Evolutionary conservation across 2,888 invertebrate genomes (phyloP).

Genomic region (Patella caerulea): DNA sequence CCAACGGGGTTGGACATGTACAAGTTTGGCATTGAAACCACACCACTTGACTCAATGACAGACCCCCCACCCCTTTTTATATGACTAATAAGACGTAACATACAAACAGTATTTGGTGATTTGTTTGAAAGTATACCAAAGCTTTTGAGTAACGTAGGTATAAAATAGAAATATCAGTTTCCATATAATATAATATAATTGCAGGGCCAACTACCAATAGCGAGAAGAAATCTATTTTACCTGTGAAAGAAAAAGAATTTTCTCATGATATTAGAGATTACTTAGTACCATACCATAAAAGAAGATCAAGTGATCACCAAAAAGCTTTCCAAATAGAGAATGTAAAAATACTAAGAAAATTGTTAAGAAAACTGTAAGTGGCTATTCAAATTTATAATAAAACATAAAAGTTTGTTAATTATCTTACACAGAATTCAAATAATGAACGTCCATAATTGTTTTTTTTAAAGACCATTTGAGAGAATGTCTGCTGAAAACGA

Average conservation of each 20-base stretch:
- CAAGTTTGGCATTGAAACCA: too few species aligned
- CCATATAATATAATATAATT: constrained; percentile 7
- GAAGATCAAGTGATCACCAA: constrained; percentile 57
- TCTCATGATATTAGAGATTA: constrained; percentile 64
- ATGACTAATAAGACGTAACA: too few species aligned
- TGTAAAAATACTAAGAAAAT: constrained; percentile 53
- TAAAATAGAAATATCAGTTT: too few species aligned
- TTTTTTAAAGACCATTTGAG: constrained; percentile 65
- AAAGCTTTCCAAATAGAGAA: constrained; percentile 51
- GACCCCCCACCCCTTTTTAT: too few species aligned
- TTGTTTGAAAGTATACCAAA: not conserved
- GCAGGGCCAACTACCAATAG: constrained; percentile 38
- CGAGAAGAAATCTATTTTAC: constrained; percentile 33
- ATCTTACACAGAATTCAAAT: not conserved
- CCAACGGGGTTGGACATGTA: too few species aligned
- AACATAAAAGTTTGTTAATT: too few species aligned
- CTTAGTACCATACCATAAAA: constrained; percentile 55
- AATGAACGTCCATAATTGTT: not conserved
- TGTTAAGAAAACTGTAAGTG: constrained; percentile 62
- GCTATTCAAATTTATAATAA: too few species aligned
- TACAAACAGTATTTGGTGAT: too few species aligned
- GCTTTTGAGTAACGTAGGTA: not conserved
- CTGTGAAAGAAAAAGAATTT: constrained; percentile 2
- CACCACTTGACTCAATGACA: too few species aligned
- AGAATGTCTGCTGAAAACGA: constrained; percentile 67